phyloP scores from a whole-genome alignment of 1,140 invertebrate species.

The Nixonia krombeini region DNA sequence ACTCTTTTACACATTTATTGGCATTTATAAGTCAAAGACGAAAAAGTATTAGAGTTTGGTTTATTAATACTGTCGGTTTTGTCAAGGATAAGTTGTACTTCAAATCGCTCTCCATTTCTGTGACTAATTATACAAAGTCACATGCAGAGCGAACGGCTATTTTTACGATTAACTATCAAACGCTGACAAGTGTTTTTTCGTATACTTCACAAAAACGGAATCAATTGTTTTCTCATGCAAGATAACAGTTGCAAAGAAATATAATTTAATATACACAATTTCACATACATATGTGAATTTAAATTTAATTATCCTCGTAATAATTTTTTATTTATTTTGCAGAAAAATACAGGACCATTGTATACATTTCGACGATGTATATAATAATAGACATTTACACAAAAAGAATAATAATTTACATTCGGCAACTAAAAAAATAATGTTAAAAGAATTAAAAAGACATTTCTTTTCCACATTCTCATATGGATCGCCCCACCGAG shows the following conservation, averaged over 20 bases:
- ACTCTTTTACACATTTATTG: no score
- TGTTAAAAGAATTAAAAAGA: not conserved
- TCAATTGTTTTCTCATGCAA: not conserved
- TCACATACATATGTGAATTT: no score
- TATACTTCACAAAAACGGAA: conserved; percentile 18
- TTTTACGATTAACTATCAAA: conserved; percentile 66
- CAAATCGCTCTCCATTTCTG: conserved; percentile 49
- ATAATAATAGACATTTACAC: no score
- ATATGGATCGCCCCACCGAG: not conserved
- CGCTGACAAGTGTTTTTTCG: conserved; percentile 48
- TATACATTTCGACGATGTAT: no score
- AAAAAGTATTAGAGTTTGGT: conserved; percentile 20
- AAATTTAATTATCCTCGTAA: no score
- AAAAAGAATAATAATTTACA: no score
- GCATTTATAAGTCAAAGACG: no score
- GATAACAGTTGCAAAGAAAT: no score
- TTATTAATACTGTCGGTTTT: conserved; percentile 26
- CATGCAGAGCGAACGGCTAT: conserved; percentile 68
- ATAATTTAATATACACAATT: no score
- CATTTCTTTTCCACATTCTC: not conserved
- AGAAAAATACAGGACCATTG: no score
- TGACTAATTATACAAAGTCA: conserved; percentile 70
- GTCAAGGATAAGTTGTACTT: conserved; percentile 50
- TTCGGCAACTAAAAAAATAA: not conserved
- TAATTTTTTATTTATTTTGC: no score